Evolutionary conservation across 2,888 invertebrate genomes (phyloP), one percentile per base, ranked within the genome.

Genomic region (Tenthredo distinguenda): DNA sequence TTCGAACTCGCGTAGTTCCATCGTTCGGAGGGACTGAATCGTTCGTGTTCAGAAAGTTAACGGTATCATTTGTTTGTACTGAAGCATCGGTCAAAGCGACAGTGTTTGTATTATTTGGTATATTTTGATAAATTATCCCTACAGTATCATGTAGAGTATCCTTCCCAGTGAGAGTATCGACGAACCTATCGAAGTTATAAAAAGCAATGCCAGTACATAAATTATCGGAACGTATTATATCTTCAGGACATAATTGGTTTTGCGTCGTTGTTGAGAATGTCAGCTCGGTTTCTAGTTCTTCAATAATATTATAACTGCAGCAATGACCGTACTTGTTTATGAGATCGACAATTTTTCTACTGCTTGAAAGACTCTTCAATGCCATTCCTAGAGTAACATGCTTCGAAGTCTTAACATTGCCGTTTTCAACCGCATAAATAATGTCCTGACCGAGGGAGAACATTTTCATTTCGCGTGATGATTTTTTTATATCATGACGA

Each of bases 351-450:
- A 89, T 85, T 84, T 90, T 88, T 85, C 85, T 87, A 79, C 89
- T 90, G 81, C 87, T 90, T 77, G 88, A 87, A 34, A 89, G 65
- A 85, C 89, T 89, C 86, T 90, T 90, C 74, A 90, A 26, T 84
- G 89, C 82, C 86, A 90, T 86, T 62, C 89, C 89, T 26, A 90
- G 85, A 34, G 76, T 87, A 18, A 90, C 87, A 68, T 90, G 89
- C 77, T 89, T 90, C 21, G 89, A 88, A 68, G 89, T 85, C 87
- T 90, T 89, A 65, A 89, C 85, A 84, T 84, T 83, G 72, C 87
- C 89, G 87, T 90, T 90, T 50, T 71, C 84, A 1, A 88, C 89
- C 84, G 86, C 87, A 86, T 88, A 90, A 85, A 90, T 89, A 15
- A 86, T 47, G 85, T 89, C 89, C 85, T 88, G 82, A n/a, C 37